phyloP scores from a whole-genome alignment of 2,797 vertebrate species.

The Vultur gryphus region DNA sequence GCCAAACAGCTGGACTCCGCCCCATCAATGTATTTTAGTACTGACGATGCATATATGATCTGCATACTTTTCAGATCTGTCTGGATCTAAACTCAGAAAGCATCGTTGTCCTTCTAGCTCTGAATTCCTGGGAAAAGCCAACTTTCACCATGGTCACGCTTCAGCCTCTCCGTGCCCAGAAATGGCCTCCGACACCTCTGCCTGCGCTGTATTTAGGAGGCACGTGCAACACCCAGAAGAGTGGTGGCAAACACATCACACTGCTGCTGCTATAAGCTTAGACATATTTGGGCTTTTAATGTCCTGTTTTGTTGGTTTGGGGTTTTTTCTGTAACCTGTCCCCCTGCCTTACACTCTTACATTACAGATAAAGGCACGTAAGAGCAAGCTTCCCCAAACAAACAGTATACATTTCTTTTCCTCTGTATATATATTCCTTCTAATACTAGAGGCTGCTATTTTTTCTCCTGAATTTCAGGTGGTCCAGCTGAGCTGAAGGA shows the following conservation, averaged over 20 bases:
- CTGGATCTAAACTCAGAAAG: neutral
- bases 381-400: neutral
- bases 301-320: neutral
- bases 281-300: neutral
- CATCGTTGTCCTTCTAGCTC: neutral
- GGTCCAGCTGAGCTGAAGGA: neutral
- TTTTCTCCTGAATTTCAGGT: neutral
- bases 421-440: neutral
- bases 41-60: neutral
- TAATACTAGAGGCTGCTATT: neutral
- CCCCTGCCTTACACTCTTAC: neutral
- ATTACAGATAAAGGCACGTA: neutral
- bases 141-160: neutral
- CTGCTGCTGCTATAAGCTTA: no score
- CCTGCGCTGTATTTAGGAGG: rapidly evolving
- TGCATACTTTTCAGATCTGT: neutral
- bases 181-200: neutral
- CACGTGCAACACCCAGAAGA: neutral
- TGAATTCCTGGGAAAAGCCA: neutral
- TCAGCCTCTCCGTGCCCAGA: neutral
- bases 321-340: neutral
- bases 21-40: neutral
- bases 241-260: rapidly evolving
- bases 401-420: neutral
- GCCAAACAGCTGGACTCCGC: neutral